Evolutionary conservation across 2,113 vertebrate species (phyloP).

Genomic region (Chloroceryle aenea): DNA sequence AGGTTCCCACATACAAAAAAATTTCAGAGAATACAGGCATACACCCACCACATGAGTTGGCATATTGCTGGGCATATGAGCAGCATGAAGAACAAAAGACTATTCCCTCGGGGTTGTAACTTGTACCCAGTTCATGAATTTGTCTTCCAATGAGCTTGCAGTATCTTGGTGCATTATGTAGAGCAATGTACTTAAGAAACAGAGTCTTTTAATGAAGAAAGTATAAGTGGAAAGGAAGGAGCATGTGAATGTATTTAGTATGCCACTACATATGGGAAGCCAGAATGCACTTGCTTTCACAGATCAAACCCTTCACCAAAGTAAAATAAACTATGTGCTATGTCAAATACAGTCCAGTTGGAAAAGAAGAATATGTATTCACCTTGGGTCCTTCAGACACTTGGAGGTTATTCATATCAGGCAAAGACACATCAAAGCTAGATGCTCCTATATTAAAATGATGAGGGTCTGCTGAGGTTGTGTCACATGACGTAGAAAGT

Average conservation of each 20-base stretch:
- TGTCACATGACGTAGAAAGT: conserved; percentile 80
- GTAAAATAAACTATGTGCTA: background rate
- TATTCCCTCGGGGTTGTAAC: background rate
- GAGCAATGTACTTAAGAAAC: background rate
- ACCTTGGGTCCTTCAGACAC: conserved; percentile 91
- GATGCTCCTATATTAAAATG: conserved; percentile 83
- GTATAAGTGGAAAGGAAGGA: background rate
- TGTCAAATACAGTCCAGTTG: conserved; percentile 22
- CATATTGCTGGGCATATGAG: background rate
- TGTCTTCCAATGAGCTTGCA: background rate
- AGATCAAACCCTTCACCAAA: background rate
- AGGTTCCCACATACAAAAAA: conserved; percentile 76
- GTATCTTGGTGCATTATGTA: background rate
- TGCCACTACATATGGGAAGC: background rate
- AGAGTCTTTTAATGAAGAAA: background rate
- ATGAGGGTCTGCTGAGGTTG: conserved; percentile 78
- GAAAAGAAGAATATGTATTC: conserved; percentile 77
- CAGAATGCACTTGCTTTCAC: background rate
- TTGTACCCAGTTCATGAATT: background rate
- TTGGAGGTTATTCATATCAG: conserved; percentile 88
- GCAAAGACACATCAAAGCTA: conserved; percentile 83
- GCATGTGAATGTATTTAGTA: background rate
- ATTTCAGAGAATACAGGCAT: conserved; percentile 72
- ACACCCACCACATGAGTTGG: conserved; percentile 77
- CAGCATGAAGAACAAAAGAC: conserved; percentile 1